Evolutionary conservation across 2,888 invertebrate genomes (phyloP), one percentile per base, ranked within the genome.

Genomic region (Lasioglossum lativentre): DNA sequence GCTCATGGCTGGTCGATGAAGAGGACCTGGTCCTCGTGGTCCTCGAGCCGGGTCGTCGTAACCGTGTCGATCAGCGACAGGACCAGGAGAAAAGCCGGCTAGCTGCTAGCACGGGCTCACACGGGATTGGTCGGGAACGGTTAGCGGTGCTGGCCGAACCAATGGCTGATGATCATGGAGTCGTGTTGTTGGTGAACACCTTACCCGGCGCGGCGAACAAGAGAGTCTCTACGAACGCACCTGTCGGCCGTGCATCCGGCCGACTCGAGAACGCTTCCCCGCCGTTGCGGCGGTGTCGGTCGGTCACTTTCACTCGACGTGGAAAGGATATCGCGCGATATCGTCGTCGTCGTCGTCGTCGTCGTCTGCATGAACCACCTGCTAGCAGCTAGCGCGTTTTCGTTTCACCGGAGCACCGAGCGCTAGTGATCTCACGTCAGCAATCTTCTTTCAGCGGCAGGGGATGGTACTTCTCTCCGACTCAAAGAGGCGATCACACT

Each of bases 1-100:
- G 89, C 94, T 94, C 95, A 95, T 95, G 86, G 83, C 85, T 86
- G 63, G 66, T 78, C 45, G 30, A 74, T 14, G 23, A 10, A 14
- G 56, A 38, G 42, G 56, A 30, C 63, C 56, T 71, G n/a, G 73
- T 83, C 40, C 71, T 42, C 42, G 63, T n/a, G 81, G 42, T 34
- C 66, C 80, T 47, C 63, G 34, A 23, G 42, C 27, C 38, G 70
- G 34, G 19, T 27, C 56, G 63, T 30, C 66, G 75, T 56, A 68
- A 72, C 73, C 76, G 68, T 63, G 75, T 71, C 81, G 82, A 87
- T 85, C 80, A 59, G 40, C 56, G 77, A 76, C 78, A 52, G 78
- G 63, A 75, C 78, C 83, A 68, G 34, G 72, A 81, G 72, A 40
- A 70, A 70, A 80, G 82, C 83, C 83, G 81, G 75, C 81, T 80